These are phyloP conservation scores for Sakesphorus luctuosus DNA, from an alignment of 2,113 vertebrate species.

Conservation along the genomic window DNA sequence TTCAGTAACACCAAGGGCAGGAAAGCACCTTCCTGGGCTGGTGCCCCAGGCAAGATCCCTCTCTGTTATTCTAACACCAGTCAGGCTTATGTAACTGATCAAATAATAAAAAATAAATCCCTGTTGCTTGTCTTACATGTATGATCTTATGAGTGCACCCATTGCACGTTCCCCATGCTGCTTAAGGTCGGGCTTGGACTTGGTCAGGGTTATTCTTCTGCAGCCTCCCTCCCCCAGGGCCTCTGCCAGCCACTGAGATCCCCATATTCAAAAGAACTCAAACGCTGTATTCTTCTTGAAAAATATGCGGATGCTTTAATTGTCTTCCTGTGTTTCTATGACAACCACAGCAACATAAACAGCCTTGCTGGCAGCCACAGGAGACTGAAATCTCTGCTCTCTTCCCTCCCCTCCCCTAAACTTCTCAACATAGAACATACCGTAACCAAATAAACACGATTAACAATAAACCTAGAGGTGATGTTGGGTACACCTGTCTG, in stretches of 20 bases:
- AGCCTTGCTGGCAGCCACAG: slow-evolving; percentile 46
- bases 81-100: not conserved
- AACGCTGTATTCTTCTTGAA: slow-evolving; percentile 3
- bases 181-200: not conserved
- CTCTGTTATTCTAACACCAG: not conserved
- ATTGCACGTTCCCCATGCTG: fast-evolving
- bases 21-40: not conserved
- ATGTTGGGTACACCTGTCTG: not conserved
- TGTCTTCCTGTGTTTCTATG: slow-evolving; percentile 57
- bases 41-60: not conserved
- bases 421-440: not conserved
- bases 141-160: not conserved
- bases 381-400: slow-evolving; percentile 29
- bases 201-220: fast-evolving
- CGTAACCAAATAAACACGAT: not conserved
- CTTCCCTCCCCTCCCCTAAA: not conserved
- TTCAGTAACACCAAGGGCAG: not conserved
- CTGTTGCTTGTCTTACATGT: not conserved
- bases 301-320: slow-evolving; percentile 39
- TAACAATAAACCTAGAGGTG: not conserved
- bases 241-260: not conserved
- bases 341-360: slow-evolving; percentile 58
- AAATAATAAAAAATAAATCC: not conserved
- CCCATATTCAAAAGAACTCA: not conserved
- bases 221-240: not conserved